phyloP scores from a whole-genome alignment of 1,140 invertebrate genomes.

The Papilio dardanus region DNA sequence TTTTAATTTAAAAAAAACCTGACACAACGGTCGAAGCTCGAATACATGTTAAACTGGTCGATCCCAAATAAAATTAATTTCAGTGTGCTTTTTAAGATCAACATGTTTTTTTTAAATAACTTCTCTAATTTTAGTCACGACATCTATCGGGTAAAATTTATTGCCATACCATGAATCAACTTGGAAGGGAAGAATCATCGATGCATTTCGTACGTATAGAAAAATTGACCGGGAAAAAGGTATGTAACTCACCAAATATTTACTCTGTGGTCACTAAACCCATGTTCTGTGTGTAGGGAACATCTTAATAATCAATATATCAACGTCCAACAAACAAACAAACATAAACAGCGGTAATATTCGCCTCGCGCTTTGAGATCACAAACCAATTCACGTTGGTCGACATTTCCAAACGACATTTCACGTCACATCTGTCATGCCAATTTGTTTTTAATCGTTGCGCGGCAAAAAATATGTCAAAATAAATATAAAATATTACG shows the following conservation, averaged over 20 bases:
- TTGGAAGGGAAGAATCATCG: background rate
- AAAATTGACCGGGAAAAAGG: background rate
- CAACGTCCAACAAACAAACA: background rate
- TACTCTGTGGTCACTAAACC: background rate
- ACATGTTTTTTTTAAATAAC: too few relatives aligned
- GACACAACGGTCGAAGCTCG: background rate
- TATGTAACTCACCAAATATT: background rate
- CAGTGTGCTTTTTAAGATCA: background rate
- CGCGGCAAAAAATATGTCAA: background rate
- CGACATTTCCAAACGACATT: constrained; percentile 9
- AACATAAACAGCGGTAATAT: background rate
- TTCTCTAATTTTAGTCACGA: too few relatives aligned
- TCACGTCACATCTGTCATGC: background rate
- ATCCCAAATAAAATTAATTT: background rate
- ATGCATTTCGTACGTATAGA: background rate
- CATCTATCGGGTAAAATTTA: too few relatives aligned
- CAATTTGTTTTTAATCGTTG: background rate
- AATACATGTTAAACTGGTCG: background rate
- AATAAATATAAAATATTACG: background rate
- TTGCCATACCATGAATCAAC: background rate
- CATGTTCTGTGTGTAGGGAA: background rate
- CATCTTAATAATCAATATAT: background rate
- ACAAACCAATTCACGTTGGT: constrained; percentile 5
- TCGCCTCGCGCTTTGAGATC: background rate
- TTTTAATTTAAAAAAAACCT: constrained; percentile 6